Evolutionary conservation across 2,888 invertebrate species (phyloP).

Genomic region (Ormyrus pomaceus): DNA sequence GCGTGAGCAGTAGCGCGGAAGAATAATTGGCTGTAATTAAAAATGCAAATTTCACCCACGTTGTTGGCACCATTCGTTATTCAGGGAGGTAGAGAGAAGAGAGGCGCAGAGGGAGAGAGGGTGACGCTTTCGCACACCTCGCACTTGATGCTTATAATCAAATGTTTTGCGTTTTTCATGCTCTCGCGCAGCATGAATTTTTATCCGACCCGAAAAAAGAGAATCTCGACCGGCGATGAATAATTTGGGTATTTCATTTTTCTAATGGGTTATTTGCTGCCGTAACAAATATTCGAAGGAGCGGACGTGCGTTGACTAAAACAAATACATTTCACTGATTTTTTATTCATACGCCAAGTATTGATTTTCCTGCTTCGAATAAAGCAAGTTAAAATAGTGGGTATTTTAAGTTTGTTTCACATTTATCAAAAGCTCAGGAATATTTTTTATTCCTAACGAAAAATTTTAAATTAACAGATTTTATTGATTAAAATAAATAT

Average conservation of each 20-base stretch:
- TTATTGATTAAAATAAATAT: no score
- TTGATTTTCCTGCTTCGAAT: no score
- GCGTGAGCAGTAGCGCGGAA: conserved; percentile 24
- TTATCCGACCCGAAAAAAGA: background rate
- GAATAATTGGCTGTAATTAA: conserved; percentile 55
- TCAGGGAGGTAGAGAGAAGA: conserved; percentile 31
- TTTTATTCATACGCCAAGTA: no score
- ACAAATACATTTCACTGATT: no score
- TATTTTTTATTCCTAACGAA: no score
- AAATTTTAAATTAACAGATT: no score
- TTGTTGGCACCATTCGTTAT: conserved; percentile 47
- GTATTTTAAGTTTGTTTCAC: no score
- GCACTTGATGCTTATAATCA: conserved; percentile 51
- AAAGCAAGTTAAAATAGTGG: no score
- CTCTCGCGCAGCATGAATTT: conserved; percentile 32
- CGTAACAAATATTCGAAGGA: conserved; percentile 46
- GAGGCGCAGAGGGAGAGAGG: conserved; percentile 23
- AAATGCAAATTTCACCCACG: conserved; percentile 48
- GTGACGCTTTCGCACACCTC: background rate
- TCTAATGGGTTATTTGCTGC: conserved; percentile 46
- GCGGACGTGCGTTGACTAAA: conserved; percentile 37
- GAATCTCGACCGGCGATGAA: conserved; percentile 24
- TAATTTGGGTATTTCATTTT: conserved; percentile 38
- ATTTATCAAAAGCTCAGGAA: no score
- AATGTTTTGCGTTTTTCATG: conserved; percentile 49